Base-by-base conservation (phyloP, 2,113 vertebrate genomes). In the Protomyctophum bolini region DNA sequence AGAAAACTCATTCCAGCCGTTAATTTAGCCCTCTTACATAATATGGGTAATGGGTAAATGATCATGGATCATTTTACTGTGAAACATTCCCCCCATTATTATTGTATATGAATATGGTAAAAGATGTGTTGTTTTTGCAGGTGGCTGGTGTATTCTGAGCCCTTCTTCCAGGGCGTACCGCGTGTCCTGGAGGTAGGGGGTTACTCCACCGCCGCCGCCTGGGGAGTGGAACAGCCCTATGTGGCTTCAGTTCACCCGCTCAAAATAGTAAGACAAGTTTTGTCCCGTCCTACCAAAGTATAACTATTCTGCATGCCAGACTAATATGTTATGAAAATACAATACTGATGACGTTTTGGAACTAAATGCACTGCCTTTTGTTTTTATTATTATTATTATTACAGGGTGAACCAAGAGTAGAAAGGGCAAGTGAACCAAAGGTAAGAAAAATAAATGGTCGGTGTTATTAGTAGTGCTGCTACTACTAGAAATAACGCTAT, bases 141-240 rank as follows among this genome's bases (percentile, higher is more conserved):
- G 55, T 98, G 98, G 97, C 88, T 99, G 49, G 87, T 99, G 12
- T 99, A 94, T 54, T 91, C 94, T 0, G 94, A 96, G 59, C 96
- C 97, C 15, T 97, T 94, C 90, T 98, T 98, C 1, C 93, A 97
- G 0, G 97, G 95, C 0, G 78, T 87, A 1, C 96, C 96, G 1
- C 94, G 92, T 0, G 91, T 98, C 47, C 81, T 99, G 83, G 98
- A 98, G 86, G 94, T 97, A 0, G 98, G 98, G 0, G 94, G 96
- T 0, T 98, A 95, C 63, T 57, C 93, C 46, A 97, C 54, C 68
- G 91, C 93, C 10, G 93, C 93, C n/a, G 90, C 95, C 6, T 98
- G 96, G 97, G 95, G 95, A 7, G 92, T 94, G 6, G 92, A 94
- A 47, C 85, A 95, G 6, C 89, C 94, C 0, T 93, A 92, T 0